Evolutionary conservation across 2,113 vertebrate genomes (phyloP).

Genomic region (Crocuta crocuta): DNA sequence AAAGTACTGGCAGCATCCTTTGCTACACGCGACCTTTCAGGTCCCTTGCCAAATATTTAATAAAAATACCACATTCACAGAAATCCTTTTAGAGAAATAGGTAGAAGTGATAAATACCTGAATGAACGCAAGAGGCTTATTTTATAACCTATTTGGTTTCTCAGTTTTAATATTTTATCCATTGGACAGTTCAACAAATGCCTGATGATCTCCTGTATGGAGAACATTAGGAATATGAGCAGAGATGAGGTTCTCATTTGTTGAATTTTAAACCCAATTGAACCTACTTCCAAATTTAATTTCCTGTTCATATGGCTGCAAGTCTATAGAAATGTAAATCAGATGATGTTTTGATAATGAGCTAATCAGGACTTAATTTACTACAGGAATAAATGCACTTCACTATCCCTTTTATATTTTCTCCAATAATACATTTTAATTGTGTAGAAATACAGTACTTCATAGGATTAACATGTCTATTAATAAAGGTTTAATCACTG

Average conservation of each 20-base stretch:
- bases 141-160: not conserved
- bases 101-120: not conserved
- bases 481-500: constrained; percentile 85
- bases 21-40: not conserved
- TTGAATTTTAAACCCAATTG: constrained; percentile 78
- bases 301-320: constrained; percentile 86
- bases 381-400: constrained; percentile 84
- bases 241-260: constrained; percentile 78
- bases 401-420: constrained; percentile 83
- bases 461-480: constrained; percentile 87
- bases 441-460: constrained; percentile 86
- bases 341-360: constrained; percentile 90
- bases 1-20: not conserved
- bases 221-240: constrained; percentile 59
- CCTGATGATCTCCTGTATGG: not conserved
- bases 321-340: constrained; percentile 91
- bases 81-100: not conserved
- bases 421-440: constrained; percentile 88
- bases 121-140: not conserved
- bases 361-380: constrained; percentile 88
- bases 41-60: not conserved
- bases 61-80: not conserved
- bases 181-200: not conserved
- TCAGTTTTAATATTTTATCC: constrained; percentile 23
- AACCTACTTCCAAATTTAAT: constrained; percentile 87